Percentiles rank a stretch among this genome's conserved stretches.
Evolutionary conservation across 1,140 invertebrate species (phyloP).

Genomic region (Drosophila pseudoananassae): DNA sequence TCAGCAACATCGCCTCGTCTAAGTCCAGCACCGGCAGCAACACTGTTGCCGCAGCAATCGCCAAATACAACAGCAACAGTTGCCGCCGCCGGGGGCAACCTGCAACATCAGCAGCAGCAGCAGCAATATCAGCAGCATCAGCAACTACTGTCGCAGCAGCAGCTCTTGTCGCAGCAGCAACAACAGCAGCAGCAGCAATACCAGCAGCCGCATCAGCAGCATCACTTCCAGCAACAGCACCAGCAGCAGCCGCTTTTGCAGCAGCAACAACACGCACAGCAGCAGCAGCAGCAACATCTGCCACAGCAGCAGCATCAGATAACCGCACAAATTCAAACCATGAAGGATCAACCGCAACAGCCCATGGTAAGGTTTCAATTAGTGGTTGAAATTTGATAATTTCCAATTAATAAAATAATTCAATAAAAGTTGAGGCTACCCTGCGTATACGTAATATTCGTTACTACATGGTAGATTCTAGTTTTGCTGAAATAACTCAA

Average conservation of each 20-base stretch:
- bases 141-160: slow-evolving; percentile 62
- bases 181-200: slow-evolving; percentile 63
- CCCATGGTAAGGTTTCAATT: slow-evolving; percentile 71
- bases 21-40: slow-evolving; percentile 79
- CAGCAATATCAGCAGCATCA: slow-evolving; percentile 53
- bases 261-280: slow-evolving; percentile 60
- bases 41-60: slow-evolving; percentile 81
- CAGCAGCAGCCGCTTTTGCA: slow-evolving; percentile 59
- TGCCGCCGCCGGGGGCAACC: slow-evolving; percentile 42
- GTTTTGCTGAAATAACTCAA: background rate
- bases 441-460: background rate
- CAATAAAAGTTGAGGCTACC: background rate
- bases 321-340: slow-evolving; percentile 84
- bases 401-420: too few relatives aligned
- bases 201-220: slow-evolving; percentile 55
- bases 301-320: slow-evolving; percentile 82
- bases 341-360: slow-evolving; percentile 84
- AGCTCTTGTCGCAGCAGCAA: slow-evolving; percentile 56
- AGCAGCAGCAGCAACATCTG: slow-evolving; percentile 79
- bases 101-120: slow-evolving; percentile 24
- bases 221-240: slow-evolving; percentile 60
- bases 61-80: slow-evolving; percentile 73
- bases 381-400: too few relatives aligned
- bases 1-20: slow-evolving; percentile 81
- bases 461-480: too few relatives aligned